Evolutionary conservation across 64 coral and sea anemone species (phyloP).

Genomic region (Montipora cactus): DNA sequence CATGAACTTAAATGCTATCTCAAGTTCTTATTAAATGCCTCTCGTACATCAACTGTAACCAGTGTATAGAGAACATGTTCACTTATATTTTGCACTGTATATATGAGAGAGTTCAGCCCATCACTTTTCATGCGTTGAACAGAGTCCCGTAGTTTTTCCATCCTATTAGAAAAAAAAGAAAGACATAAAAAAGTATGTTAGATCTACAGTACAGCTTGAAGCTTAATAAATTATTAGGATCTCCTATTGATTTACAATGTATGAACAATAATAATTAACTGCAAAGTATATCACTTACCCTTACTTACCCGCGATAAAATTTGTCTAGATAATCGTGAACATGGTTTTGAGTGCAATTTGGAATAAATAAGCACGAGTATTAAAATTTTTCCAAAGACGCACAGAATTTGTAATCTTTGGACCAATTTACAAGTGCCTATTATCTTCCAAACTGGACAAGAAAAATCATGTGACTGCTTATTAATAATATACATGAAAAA

Average conservation of each 20-base stretch:
- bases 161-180: conserved; percentile 20
- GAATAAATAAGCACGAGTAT: too few species aligned
- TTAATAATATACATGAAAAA: too few species aligned
- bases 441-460: too few species aligned
- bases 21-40: background rate
- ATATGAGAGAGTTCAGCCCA: conserved; percentile 60
- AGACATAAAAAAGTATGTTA: background rate
- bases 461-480: too few species aligned
- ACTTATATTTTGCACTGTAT: conserved; percentile 29
- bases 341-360: too few species aligned
- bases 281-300: background rate
- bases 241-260: too few species aligned
- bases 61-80: conserved; percentile 47
- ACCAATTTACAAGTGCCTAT: too few species aligned
- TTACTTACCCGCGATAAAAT: too few species aligned
- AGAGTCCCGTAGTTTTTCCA: conserved; percentile 43
- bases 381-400: too few species aligned
- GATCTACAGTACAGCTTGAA: background rate
- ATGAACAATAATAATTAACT: background rate
- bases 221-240: background rate
- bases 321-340: too few species aligned
- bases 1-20: background rate
- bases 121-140: conserved; percentile 30
- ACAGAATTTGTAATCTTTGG: too few species aligned
- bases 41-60: conserved; percentile 41